Conservation (phyloP, 1,140 invertebrate species). For the Ceratina calcarata region DNA sequence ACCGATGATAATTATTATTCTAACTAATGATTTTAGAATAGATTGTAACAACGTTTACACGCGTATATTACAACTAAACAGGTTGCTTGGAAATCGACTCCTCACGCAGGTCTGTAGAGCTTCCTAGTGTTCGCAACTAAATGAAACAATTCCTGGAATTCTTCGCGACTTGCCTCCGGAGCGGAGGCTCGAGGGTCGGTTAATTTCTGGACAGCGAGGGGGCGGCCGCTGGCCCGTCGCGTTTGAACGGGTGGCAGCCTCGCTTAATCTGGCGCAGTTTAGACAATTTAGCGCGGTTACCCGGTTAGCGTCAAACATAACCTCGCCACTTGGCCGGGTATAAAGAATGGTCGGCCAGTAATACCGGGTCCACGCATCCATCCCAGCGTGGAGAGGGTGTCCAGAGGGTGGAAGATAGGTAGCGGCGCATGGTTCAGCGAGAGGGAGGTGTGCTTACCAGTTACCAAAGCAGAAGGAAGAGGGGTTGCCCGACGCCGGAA, state of each 20-base stretch:
- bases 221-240: not conserved
- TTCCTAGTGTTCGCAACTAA: slow-evolving; percentile 42
- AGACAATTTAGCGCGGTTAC: slow-evolving; percentile 74
- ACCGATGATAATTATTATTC: too few relatives aligned
- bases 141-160: slow-evolving; percentile 72
- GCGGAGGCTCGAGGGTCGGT: slow-evolving; percentile 55
- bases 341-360: slow-evolving; percentile 71
- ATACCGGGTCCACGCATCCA: slow-evolving; percentile 62
- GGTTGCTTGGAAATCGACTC: slow-evolving; percentile 21
- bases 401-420: slow-evolving; percentile 14
- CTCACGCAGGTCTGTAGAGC: not conserved
- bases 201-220: slow-evolving; percentile 68
- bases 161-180: slow-evolving; percentile 51
- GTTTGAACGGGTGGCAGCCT: slow-evolving; percentile 53
- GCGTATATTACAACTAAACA: too few relatives aligned
- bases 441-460: slow-evolving; percentile 63
- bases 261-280: slow-evolving; percentile 71
- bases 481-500: slow-evolving; percentile 68
- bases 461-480: slow-evolving; percentile 68
- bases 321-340: slow-evolving; percentile 65
- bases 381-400: slow-evolving; percentile 22
- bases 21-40: too few relatives aligned
- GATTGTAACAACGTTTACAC: not conserved
- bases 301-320: slow-evolving; percentile 75
- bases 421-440: not conserved